A percentile compares a stretch with the other conserved stretches of the same genome.
Conservation (phyloP, 2,113 vertebrate species). For the Hyla sarda region DNA sequence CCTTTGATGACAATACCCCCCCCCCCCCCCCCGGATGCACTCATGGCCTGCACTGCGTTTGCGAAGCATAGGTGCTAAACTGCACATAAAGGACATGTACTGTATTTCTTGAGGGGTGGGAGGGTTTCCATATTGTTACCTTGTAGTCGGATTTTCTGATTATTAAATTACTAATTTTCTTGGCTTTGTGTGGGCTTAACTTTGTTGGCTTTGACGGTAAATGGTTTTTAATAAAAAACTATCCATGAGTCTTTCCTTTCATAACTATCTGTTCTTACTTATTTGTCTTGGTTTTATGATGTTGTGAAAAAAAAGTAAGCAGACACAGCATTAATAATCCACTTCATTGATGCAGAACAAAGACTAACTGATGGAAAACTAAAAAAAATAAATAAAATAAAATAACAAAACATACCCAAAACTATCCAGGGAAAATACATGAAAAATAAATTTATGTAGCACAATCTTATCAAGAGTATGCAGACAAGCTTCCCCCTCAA, state of each 20-base stretch:
- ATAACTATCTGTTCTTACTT: constrained; percentile 5
- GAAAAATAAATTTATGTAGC: constrained; percentile 42
- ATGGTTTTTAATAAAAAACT: neutral
- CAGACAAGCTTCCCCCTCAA: constrained; percentile 48
- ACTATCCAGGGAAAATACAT: constrained; percentile 48
- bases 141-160: neutral
- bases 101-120: no score
- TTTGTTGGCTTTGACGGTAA: neutral
- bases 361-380: constrained; percentile 40
- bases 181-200: neutral
- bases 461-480: constrained; percentile 52
- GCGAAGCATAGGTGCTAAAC: no score
- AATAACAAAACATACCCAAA: constrained; percentile 10
- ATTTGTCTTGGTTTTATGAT: neutral
- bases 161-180: neutral
- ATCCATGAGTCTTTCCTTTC: neutral
- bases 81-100: no score
- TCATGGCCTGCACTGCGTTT: no score
- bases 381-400: neutral
- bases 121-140: no score
- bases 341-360: constrained; percentile 39
- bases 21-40: no score
- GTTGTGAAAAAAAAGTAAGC: neutral
- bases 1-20: no score
- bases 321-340: constrained; percentile 52